These are phyloP conservation scores for Pagrus major DNA, from an alignment of 2,113 vertebrate genomes.

Conservation along the genomic window DNA sequence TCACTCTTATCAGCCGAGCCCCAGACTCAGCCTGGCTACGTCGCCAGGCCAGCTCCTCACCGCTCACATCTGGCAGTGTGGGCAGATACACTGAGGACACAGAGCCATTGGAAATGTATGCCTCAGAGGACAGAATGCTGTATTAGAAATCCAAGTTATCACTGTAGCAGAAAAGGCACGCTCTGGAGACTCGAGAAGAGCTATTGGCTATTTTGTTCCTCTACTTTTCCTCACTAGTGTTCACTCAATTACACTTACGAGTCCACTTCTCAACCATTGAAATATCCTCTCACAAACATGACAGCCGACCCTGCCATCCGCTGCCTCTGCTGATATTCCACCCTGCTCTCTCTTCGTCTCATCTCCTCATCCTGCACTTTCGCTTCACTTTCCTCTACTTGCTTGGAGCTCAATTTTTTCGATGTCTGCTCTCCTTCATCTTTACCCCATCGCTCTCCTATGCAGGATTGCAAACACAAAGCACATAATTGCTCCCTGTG, in stretches of 20 bases:
- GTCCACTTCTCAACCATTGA: slow-evolving; percentile 40
- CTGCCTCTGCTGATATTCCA: slow-evolving; percentile 11
- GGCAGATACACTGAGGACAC: slow-evolving; percentile 21
- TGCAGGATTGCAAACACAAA: slow-evolving; percentile 70
- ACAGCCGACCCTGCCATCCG: slow-evolving; percentile 15
- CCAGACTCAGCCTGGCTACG: slow-evolving; percentile 53
- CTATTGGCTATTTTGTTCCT: slow-evolving; percentile 49
- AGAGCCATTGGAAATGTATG: slow-evolving; percentile 61
- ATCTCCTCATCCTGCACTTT: slow-evolving; percentile 15
- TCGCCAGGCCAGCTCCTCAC: slow-evolving; percentile 37
- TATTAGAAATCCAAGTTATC: slow-evolving; percentile 58
- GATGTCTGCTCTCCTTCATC: slow-evolving; percentile 32
- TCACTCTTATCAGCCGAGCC: slow-evolving; percentile 74
- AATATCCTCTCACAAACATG: slow-evolving; percentile 33
- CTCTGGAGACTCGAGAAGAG: slow-evolving; percentile 27
- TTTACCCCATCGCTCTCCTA: slow-evolving; percentile 36
- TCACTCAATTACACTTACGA: slow-evolving; percentile 45
- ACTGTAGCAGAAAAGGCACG: slow-evolving; percentile 19
- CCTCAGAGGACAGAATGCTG: slow-evolving; percentile 54
- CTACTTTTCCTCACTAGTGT: slow-evolving; percentile 43
- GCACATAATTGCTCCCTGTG: slow-evolving; percentile 77
- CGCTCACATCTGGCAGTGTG: slow-evolving; percentile 55
- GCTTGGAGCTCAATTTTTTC: slow-evolving; percentile 35
- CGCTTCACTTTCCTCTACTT: slow-evolving; percentile 21
- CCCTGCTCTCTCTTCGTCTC: slow-evolving; percentile 31